phyloP scores from a whole-genome alignment of 1,140 invertebrate genomes.

The Tribolium madens region DNA sequence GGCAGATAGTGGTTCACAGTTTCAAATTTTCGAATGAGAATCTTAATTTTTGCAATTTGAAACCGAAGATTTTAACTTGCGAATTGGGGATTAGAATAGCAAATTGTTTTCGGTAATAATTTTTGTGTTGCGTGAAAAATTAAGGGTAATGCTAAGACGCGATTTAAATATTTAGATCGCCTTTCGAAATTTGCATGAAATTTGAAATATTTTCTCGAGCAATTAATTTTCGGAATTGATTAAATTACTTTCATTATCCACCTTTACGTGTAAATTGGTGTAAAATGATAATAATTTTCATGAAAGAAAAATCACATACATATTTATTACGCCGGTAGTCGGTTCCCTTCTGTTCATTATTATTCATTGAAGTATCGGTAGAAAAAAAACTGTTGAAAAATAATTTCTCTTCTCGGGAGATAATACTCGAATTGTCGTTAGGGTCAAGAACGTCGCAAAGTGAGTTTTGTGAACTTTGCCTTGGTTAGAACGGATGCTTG shows the following conservation, averaged over 20 bases:
- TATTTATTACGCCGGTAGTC: conserved; percentile 25
- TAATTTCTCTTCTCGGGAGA: neutral
- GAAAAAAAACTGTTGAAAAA: neutral
- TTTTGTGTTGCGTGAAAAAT: neutral
- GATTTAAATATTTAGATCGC: conserved; percentile 23
- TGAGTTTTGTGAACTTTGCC: conserved; percentile 33
- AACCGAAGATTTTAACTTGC: no score
- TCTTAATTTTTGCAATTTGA: no score
- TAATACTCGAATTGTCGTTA: conserved; percentile 16
- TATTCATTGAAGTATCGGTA: conserved; percentile 20
- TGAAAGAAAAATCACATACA: conserved; percentile 10
- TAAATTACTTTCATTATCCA: conserved; percentile 33
- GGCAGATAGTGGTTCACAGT: no score
- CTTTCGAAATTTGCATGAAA: conserved; percentile 25
- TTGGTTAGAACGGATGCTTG: conserved; percentile 12
- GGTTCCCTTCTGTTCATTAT: conserved; percentile 15
- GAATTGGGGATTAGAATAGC: neutral
- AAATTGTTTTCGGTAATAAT: neutral
- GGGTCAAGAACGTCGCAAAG: conserved; percentile 10
- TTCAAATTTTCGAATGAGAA: no score
- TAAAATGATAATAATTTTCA: conserved; percentile 23
- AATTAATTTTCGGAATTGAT: conserved; percentile 30
- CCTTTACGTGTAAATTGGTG: conserved; percentile 14
- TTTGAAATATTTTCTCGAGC: conserved; percentile 6
- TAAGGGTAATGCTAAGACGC: neutral